Conservation (phyloP, 2,888 invertebrate genomes). For the Limulus polyphemus region DNA sequence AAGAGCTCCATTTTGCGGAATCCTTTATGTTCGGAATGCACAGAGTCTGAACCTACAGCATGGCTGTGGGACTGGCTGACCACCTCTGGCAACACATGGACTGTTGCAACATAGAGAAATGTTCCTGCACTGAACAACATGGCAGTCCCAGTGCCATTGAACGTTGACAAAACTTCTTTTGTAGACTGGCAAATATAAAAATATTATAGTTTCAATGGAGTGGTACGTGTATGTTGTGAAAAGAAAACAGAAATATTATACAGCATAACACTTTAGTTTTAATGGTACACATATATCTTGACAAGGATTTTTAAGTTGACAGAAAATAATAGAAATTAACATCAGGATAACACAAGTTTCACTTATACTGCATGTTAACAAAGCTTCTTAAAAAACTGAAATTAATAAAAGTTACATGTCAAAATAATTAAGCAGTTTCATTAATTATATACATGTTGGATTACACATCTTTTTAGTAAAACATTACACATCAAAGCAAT, state of each 20-base stretch:
- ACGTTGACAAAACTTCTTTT: constrained; percentile 72
- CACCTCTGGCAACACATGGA: constrained; percentile 93
- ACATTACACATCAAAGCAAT: too few species aligned
- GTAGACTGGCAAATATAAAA: constrained; percentile 53
- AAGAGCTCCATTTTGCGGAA: constrained; percentile 65
- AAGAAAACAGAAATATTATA: too few species aligned
- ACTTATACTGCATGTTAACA: too few species aligned
- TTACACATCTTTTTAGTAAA: too few species aligned
- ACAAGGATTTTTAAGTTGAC: too few species aligned
- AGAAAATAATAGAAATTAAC: too few species aligned
- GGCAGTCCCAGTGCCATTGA: constrained; percentile 89
- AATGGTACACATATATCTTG: too few species aligned
- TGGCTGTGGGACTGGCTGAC: constrained; percentile 25
- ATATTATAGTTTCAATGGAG: not conserved
- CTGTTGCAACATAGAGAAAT: constrained; percentile 95
- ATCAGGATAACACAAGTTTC: too few species aligned
- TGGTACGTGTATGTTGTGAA: too few species aligned
- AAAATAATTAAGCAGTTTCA: not conserved
- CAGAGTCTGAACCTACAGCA: constrained; percentile 1
- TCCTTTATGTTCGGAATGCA: constrained; percentile 35
- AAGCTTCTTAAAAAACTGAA: too few species aligned
- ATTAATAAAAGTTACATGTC: too few species aligned
- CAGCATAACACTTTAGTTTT: too few species aligned
- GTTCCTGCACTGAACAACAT: constrained; percentile 99
- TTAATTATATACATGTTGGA: not conserved